phyloP scores from a whole-genome alignment of 2,797 vertebrate genomes.

The Argentina silus region DNA sequence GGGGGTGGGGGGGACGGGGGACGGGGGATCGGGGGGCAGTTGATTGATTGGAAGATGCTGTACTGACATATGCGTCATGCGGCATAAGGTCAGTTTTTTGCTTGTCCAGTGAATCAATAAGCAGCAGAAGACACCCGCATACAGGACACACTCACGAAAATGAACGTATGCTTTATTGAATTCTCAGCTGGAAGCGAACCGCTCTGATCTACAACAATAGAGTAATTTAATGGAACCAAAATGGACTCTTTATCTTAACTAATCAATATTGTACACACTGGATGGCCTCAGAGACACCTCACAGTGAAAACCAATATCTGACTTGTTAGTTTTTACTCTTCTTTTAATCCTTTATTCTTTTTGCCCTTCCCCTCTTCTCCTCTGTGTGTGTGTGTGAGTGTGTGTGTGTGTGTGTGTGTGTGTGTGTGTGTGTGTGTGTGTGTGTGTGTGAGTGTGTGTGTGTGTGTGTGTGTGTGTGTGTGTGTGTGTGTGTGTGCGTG shows the following conservation, averaged over 20 bases:
- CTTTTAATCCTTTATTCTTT: constrained; percentile 4
- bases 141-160: neutral
- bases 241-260: too few relatives aligned
- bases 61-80: constrained; percentile 17
- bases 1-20: too few relatives aligned
- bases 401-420: too few relatives aligned
- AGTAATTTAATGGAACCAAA: too few relatives aligned
- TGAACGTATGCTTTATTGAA: neutral
- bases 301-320: too few relatives aligned
- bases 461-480: too few relatives aligned
- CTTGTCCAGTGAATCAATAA: constrained; percentile 3
- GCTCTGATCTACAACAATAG: too few relatives aligned
- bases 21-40: neutral
- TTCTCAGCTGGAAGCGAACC: too few relatives aligned
- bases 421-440: too few relatives aligned
- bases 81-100: neutral
- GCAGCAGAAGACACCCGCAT: neutral
- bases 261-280: too few relatives aligned
- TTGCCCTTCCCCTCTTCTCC: constrained; percentile 12
- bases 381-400: too few relatives aligned
- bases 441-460: neutral
- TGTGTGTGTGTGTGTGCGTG: too few relatives aligned
- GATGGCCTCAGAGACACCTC: neutral
- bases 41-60: constrained; percentile 13
- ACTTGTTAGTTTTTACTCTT: neutral